These are phyloP conservation scores for Aegotheles bennettii DNA, from an alignment of 2,113 vertebrate genomes.

Conservation along the genomic window DNA sequence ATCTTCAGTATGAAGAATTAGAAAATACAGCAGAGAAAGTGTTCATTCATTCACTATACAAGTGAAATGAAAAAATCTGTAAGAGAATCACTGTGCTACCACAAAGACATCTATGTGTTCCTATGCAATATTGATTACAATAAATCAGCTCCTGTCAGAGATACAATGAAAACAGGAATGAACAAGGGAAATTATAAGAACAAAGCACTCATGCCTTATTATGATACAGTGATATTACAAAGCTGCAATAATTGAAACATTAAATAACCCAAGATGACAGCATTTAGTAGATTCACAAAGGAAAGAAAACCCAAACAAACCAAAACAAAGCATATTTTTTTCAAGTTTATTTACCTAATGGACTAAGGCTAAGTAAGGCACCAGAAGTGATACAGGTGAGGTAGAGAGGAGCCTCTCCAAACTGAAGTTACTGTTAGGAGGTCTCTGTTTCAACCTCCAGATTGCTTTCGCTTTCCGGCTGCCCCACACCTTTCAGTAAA, in stretches of 20 bases:
- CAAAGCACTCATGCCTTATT: neutral
- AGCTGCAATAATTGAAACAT: neutral
- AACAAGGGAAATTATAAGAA: neutral
- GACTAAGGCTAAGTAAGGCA: neutral
- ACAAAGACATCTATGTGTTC: neutral
- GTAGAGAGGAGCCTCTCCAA: neutral
- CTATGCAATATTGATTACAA: neutral
- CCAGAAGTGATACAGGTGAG: neutral
- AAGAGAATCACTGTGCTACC: neutral
- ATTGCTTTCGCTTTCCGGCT: neutral
- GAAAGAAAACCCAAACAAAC: no score
- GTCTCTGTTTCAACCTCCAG: neutral
- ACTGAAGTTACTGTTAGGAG: neutral
- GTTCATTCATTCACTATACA: neutral
- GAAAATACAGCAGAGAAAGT: neutral
- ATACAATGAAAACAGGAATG: neutral
- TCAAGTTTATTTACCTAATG: neutral
- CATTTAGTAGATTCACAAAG: neutral
- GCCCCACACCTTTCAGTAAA: neutral
- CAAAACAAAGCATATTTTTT: fast-evolving
- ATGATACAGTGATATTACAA: neutral
- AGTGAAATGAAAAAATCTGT: neutral
- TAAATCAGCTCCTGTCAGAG: neutral
- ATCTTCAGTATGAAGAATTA: neutral
- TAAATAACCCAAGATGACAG: neutral